Evolutionary conservation across 2,797 vertebrate genomes (phyloP), one percentile per base, ranked within the genome.

Genomic region (Melanotaenia parkinsoni): DNA sequence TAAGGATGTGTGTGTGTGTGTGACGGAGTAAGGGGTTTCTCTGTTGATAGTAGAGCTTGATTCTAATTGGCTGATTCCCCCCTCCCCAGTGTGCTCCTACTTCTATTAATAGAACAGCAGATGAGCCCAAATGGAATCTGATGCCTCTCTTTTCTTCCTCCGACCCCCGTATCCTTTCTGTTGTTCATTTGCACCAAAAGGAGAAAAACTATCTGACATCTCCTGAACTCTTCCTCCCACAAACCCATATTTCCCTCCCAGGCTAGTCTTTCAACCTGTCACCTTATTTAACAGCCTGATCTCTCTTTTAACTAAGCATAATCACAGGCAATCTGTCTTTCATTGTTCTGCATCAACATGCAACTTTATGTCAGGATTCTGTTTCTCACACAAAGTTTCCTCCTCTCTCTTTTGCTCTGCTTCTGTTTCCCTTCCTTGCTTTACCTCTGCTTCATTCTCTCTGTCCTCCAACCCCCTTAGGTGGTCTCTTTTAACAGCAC

Each of bases 71-170:
- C 79, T 85, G 77, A 33, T 77, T 76, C 67, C 67, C 67, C 61
- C 38, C 68, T 82, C 77, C 80, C 77, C 69, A 67, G 57, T 86
- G 86, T 77, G 82, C 64, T 66, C 59, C 18, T 60, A 57, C 65
- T 77, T 82, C 87, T 91, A 90, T 86, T 80, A 82, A 88, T 91
- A 91, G 89, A 76, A 37, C 75, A 72, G 81, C 74, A 82, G 82
- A 63, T 14, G 35, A 79, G 77, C 74, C 60, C 26, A 26, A 51
- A 64, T 81, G 76, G 83, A 84, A 83, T 81, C 80, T 84, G 78
- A 87, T 70, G 68, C 67, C 72, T 86, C 61, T 67, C 47, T 70
- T 72, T 68, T 32, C 74, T 77, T 72, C 30, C 35, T 72, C 76
- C 83, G 62, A 70, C 66, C 61, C 60, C 69, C 40, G 30, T 72